Conservation (phyloP, 2,113 vertebrate species). For the Actenoides hombroni region DNA sequence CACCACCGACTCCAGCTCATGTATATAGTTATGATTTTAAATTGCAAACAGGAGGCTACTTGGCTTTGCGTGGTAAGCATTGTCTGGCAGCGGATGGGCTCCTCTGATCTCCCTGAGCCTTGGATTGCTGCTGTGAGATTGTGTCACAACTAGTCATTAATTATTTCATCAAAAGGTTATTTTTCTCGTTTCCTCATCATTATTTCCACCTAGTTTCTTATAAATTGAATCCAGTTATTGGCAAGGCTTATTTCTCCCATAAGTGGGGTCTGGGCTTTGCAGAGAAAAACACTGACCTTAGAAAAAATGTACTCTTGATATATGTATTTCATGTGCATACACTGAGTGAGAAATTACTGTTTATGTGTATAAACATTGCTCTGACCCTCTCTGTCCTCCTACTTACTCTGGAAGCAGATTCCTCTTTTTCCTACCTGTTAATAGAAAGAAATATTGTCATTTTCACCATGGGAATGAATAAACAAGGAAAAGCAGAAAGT, state of each 20-base stretch:
- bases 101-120: conserved; percentile 60
- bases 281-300: not conserved
- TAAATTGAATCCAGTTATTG: conserved; percentile 55
- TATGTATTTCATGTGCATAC: not conserved
- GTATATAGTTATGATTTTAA: conserved; percentile 43
- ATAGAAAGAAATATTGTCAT: not conserved
- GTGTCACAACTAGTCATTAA: conserved; percentile 64
- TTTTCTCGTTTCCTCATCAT: conserved; percentile 66
- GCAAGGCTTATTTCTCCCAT: not conserved
- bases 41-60: conserved; percentile 61
- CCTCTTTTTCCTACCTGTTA: not conserved
- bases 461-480: not conserved
- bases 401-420: not conserved
- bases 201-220: conserved; percentile 61
- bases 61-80: conserved; percentile 54
- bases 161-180: conserved; percentile 66
- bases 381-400: not conserved
- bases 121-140: conserved; percentile 67
- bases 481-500: not conserved
- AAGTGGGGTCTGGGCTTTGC: not conserved
- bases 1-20: not conserved
- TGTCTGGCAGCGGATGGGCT: conserved; percentile 49
- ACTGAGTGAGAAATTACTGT: not conserved
- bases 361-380: not conserved
- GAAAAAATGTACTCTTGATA: not conserved